Conservation (phyloP, 2,797 vertebrate genomes). For the Schizothorax lantsangensis region DNA sequence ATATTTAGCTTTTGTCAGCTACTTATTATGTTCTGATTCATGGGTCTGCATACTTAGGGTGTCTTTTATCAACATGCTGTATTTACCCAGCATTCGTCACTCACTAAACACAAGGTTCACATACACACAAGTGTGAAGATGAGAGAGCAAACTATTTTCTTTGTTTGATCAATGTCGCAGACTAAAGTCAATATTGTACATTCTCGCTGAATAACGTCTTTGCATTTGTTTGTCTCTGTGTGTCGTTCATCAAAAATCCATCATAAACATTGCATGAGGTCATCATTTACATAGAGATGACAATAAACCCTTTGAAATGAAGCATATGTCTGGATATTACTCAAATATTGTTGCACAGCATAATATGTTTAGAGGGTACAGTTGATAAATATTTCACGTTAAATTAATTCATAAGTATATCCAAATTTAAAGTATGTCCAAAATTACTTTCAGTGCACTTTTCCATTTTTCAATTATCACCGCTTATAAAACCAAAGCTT, state of each 20-base stretch:
- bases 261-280: background rate
- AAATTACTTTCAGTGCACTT: background rate
- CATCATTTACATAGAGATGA: background rate
- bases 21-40: constrained; percentile 52
- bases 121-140: background rate
- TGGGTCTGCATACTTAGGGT: constrained; percentile 46
- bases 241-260: background rate
- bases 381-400: background rate
- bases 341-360: background rate
- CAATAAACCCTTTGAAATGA: background rate
- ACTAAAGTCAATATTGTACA: background rate
- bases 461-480: constrained; percentile 8
- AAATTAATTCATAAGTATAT: background rate
- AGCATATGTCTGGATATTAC: background rate
- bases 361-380: background rate
- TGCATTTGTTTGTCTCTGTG: constrained; percentile 1
- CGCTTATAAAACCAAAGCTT: constrained; percentile 6
- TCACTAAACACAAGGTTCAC: constrained; percentile 31
- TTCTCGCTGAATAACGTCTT: background rate
- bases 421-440: background rate
- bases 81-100: constrained; percentile 50
- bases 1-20: constrained; percentile 54
- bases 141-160: constrained; percentile 29
- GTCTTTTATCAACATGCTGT: constrained; percentile 51
- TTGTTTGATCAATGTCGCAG: constrained; percentile 24